Evolutionary conservation across 64 coral and sea anemone species (phyloP).

Genomic region (Acropora yongei): DNA sequence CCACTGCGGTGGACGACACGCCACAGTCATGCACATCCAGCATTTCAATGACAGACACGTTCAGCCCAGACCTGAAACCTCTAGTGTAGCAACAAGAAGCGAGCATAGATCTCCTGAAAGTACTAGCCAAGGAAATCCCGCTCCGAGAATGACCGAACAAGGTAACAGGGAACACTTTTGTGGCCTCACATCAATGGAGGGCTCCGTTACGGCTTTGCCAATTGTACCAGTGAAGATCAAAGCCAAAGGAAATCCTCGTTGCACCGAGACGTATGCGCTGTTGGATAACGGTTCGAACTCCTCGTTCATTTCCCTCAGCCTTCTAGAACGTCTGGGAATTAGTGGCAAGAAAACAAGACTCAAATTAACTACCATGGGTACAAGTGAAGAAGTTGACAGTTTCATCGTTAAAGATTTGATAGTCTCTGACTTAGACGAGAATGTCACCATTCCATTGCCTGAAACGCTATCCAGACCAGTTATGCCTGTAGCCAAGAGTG

Average conservation of each 20-base stretch:
- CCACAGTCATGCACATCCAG: background rate
- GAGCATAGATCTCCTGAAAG: background rate
- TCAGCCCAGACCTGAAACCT: background rate
- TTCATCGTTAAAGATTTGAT: no score
- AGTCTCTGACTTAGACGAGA: no score
- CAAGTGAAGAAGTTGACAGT: background rate
- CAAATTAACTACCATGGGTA: slow-evolving; percentile 1
- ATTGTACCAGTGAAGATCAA: no score
- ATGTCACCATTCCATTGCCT: no score
- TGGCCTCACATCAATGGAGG: background rate
- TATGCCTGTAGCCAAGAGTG: no score
- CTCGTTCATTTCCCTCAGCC: background rate
- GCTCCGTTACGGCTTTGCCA: no score
- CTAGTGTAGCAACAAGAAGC: background rate
- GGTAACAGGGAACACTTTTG: background rate
- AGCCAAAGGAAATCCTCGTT: no score
- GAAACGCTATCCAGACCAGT: no score
- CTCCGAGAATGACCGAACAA: background rate
- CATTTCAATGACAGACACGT: background rate
- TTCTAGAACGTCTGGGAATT: background rate
- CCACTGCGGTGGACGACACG: slow-evolving; percentile 15
- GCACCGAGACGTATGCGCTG: no score
- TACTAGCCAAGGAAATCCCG: background rate
- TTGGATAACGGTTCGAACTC: background rate
- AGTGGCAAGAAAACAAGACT: slow-evolving; percentile 12